A percentile compares a stretch with the other conserved stretches of the same genome.
phyloP scores from a whole-genome alignment of 1,140 invertebrate genomes.

The Papilio machaon region DNA sequence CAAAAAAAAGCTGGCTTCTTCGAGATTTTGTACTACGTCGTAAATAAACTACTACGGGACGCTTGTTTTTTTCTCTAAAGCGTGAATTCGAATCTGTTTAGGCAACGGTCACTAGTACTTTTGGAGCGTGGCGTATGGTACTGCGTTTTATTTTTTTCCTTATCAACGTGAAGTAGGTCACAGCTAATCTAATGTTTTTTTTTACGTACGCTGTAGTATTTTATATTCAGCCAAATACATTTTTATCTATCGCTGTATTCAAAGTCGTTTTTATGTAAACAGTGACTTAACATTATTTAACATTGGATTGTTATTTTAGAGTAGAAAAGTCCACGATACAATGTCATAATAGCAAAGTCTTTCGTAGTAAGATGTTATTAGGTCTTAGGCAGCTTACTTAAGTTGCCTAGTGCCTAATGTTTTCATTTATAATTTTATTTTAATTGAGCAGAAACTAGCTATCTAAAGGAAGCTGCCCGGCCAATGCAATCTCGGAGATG shows the following conservation, averaged over 20 bases:
- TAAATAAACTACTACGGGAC: slow-evolving; percentile 67
- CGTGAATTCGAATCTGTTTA: slow-evolving; percentile 62
- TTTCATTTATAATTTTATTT: slow-evolving; percentile 60
- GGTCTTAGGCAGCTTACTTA: too few species aligned
- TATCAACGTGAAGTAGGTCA: slow-evolving; percentile 67
- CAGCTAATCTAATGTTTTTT: slow-evolving; percentile 53
- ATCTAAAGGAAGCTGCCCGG: slow-evolving; percentile 75
- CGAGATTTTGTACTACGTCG: slow-evolving; percentile 68
- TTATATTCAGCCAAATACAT: slow-evolving; percentile 3
- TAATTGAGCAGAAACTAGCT: slow-evolving; percentile 76
- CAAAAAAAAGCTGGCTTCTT: slow-evolving; percentile 63
- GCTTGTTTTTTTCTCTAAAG: slow-evolving; percentile 56
- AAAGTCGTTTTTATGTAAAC: background rate
- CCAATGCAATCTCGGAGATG: slow-evolving; percentile 80
- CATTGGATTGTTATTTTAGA: background rate
- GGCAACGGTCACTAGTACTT: slow-evolving; percentile 59
- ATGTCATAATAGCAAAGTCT: background rate
- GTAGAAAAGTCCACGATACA: background rate
- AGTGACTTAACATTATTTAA: background rate
- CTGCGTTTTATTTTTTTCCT: slow-evolving; percentile 61
- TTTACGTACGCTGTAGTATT: slow-evolving; percentile 21
- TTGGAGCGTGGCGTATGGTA: slow-evolving; percentile 39
- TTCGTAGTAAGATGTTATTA: background rate
- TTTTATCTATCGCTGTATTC: slow-evolving; percentile 14
- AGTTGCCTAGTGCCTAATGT: background rate